Base-by-base conservation (phyloP, 1,140 invertebrate genomes). In the Calliphora vicina region DNA sequence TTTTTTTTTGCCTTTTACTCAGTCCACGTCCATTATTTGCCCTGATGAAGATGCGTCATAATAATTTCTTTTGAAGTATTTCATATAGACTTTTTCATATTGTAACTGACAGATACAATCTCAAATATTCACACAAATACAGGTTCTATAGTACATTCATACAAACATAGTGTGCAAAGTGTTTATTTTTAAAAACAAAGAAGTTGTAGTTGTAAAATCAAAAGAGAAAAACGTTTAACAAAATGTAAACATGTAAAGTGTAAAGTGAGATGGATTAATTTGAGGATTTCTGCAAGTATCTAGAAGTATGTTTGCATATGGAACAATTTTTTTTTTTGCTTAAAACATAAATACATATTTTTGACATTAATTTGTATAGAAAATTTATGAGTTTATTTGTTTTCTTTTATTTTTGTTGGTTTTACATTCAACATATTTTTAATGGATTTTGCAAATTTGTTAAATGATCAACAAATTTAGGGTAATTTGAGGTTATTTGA, bases 61-160 rank as follows among this genome's bases (percentile, higher is more conserved):
- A 84, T 82, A 76, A 84, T 82, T 84, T 84, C 80, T 80, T 67
- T 82, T 82, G 80, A 84, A 82, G 74, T 76, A 67, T 82, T 80
- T 73, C 74, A 80, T 50, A 50, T 35, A 35, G 6, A 35, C 35
- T 8, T 50, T 81, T 71, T 78, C 35, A 35, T 35, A 35, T 84
- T 78, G 67, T 82, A 82, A 57, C 83, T 81, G 80, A 67, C 71
- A 84, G 83, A 81, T 81, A 83, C 45, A 29, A 17, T 73, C 20
- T 26, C 27, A 27, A 26, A 82, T 61, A 35, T 72, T 50, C 42
- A 80, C n/a, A 80, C 6, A 35, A n/a, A n/a, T 57, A 57, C 50
- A 17, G 6, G 50, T n/a, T 15, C 50, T n/a, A n/a, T n/a, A n/a
- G n/a, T n/a, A n/a, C 17, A n/a, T 1, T 57, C n/a, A 67, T 2